A percentile compares a stretch with the other conserved stretches of the same genome.
Conservation (phyloP, 2,113 vertebrate species). For the Equus przewalskii region DNA sequence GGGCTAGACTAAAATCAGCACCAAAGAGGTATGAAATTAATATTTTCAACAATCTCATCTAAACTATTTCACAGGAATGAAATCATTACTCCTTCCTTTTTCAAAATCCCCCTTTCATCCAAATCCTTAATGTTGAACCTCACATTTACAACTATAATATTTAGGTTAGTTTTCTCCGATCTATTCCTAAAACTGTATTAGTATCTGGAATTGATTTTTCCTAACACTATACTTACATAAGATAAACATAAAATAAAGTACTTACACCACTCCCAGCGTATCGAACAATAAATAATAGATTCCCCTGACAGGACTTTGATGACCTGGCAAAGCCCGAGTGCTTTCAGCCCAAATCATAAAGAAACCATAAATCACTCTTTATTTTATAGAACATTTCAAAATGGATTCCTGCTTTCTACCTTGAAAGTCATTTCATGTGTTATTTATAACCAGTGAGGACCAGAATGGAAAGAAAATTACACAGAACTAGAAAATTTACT, state of each 20-base stretch:
- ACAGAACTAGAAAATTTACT: constrained; percentile 89
- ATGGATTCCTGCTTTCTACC: constrained; percentile 92
- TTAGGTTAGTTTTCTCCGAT: constrained; percentile 61
- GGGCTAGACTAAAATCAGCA: constrained; percentile 28
- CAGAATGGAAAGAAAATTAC: constrained; percentile 89
- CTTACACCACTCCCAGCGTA: constrained; percentile 88
- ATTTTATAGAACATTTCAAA: constrained; percentile 94
- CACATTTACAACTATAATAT: constrained; percentile 56
- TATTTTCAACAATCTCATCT: not conserved
- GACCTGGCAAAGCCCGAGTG: constrained; percentile 91
- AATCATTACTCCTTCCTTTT: constrained; percentile 44
- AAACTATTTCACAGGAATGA: constrained; percentile 71
- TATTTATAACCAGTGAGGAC: constrained; percentile 92
- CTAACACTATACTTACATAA: constrained; percentile 90
- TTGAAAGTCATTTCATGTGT: constrained; percentile 93
- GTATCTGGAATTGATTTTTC: constrained; percentile 87
- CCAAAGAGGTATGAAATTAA: constrained; percentile 21
- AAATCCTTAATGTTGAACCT: constrained; percentile 49
- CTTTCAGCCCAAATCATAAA: constrained; percentile 94
- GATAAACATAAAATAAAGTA: constrained; percentile 92
- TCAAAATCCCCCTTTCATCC: constrained; percentile 55
- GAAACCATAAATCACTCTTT: constrained; percentile 93
- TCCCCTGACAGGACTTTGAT: constrained; percentile 92
- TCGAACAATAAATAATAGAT: constrained; percentile 92
- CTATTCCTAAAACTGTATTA: constrained; percentile 80